Evolutionary conservation across 2,113 vertebrate genomes (phyloP), one percentile per base, ranked within the genome.

Genomic region (Aphyosemion australe): DNA sequence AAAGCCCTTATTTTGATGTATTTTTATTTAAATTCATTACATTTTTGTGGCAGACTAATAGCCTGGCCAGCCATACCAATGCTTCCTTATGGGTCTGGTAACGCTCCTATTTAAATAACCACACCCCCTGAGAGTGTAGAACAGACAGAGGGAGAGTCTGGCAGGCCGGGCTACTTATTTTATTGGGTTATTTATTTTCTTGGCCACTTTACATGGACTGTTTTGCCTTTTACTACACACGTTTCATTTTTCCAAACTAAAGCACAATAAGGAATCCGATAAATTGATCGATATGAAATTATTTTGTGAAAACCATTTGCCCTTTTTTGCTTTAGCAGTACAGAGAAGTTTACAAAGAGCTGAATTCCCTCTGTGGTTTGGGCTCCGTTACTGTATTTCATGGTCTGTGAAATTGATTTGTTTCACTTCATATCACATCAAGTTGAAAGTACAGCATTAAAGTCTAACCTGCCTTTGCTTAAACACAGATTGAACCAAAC

Each of bases 331-430:
- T 82, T 86, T 58, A 72, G 61, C 54, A 70, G 61, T 74, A 77
- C 51, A 62, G 76, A 73, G 81, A 86, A 78, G 73, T 82, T 88
- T 87, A 69, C 69, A 80, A 69, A 60, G 8, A 73, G 70, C 72
- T 65, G 70, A 84, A 89, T 89, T 91, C 85, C 90, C 87, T 85
- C 61, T 74, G 88, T 84, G 90, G 84, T 87, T 88, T 85, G 46
- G 71, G 72, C 69, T 78, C 82, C 72, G 80, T 86, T 85, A 82
- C 87, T 87, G 87, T 89, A 87, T 87, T 88, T 88, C 88, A 88
- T 83, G 90, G 86, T 87, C 80, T 88, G 83, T 87, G 87, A 88
- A 88, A 88, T 87, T 84, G 84, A 90, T 91, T 90, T 84, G 88
- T 87, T 90, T 91, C 88, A 89, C 88, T 90, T 89, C 82, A 84